A percentile compares a stretch with the other conserved stretches of the same genome.
phyloP scores from a whole-genome alignment of 2,888 invertebrate species.

The Drosophila kokeensis region DNA sequence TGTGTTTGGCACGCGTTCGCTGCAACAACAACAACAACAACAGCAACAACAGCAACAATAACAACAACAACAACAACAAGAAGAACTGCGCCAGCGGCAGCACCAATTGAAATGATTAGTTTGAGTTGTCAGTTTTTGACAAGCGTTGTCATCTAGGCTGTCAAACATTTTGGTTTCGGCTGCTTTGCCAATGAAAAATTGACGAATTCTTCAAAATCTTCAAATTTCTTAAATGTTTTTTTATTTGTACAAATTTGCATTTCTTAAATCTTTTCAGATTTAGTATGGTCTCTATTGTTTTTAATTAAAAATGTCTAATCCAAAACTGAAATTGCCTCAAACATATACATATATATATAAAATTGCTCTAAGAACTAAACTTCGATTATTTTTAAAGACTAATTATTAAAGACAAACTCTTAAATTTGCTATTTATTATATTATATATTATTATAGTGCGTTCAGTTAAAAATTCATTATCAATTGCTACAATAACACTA shows the following conservation, averaged over 20 bases:
- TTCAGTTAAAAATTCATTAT: not conserved
- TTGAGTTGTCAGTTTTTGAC: constrained; percentile 83
- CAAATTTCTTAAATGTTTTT: constrained; percentile 43
- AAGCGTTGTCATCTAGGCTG: constrained; percentile 83
- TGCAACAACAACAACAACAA: constrained; percentile 15
- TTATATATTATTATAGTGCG: not conserved
- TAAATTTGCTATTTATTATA: not conserved
- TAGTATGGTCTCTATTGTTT: not conserved
- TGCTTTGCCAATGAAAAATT: constrained; percentile 61
- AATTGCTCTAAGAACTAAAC: not conserved
- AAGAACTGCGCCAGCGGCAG: constrained; percentile 15
- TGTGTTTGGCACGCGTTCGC: constrained; percentile 72
- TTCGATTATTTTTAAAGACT: not conserved
- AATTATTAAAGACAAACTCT: not conserved
- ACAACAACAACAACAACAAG: not conserved
- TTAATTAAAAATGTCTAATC: not conserved
- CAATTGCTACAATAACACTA: not conserved
- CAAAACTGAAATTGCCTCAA: not conserved
- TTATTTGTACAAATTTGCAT: constrained; percentile 25
- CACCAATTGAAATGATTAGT: constrained; percentile 81
- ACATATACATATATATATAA: too few relatives aligned
- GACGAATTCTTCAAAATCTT: constrained; percentile 53
- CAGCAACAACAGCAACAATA: constrained; percentile 3
- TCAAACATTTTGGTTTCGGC: constrained; percentile 77
- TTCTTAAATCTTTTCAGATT: not conserved